Evolutionary conservation across 1,140 invertebrate genomes (phyloP), one percentile per base, ranked within the genome.

Genomic region (Halotydeus destructor): DNA sequence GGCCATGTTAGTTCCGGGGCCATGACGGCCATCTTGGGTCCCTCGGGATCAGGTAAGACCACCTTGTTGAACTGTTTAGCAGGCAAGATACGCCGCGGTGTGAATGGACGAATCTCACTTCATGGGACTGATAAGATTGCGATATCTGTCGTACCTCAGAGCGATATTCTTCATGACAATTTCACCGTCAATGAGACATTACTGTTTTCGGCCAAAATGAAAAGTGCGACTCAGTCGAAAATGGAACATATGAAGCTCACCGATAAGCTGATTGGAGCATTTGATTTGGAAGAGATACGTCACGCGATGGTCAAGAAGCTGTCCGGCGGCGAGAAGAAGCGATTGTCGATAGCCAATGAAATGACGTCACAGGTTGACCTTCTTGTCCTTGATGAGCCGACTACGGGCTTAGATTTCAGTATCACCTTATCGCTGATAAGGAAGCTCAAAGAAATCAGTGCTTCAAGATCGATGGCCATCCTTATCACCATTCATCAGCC

Each of bases 261-360:
- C n/a, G n/a, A n/a, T n/a, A n/a, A n/a, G n/a, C n/a, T n/a, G n/a
- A n/a, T n/a, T n/a, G n/a, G n/a, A n/a, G n/a, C n/a, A n/a, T n/a
- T n/a, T n/a, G n/a, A n/a, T n/a, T n/a, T n/a, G n/a, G n/a, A n/a
- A n/a, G n/a, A n/a, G n/a, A n/a, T n/a, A n/a, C n/a, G n/a, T n/a
- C n/a, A n/a, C n/a, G n/a, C n/a, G n/a, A n/a, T n/a, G n/a, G n/a
- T n/a, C n/a, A n/a, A n/a, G n/a, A n/a, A n/a, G n/a, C n/a, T n/a
- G n/a, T 89, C 83, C 16, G 86, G 86, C 5, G 88, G 88, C 0
- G 85, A 94, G 62, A 68, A 79, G 40, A 94, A 93, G 59, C 69
- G 88, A 39, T 61, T 94, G 30, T 85, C 85, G 2, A 88, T 94
- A 50, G 85, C 86, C 14, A 62, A 91, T 38, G 88, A 94, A 62